Evolutionary conservation across 2,797 vertebrate genomes (phyloP).

Genomic region (Leucoraja ocellata): DNA sequence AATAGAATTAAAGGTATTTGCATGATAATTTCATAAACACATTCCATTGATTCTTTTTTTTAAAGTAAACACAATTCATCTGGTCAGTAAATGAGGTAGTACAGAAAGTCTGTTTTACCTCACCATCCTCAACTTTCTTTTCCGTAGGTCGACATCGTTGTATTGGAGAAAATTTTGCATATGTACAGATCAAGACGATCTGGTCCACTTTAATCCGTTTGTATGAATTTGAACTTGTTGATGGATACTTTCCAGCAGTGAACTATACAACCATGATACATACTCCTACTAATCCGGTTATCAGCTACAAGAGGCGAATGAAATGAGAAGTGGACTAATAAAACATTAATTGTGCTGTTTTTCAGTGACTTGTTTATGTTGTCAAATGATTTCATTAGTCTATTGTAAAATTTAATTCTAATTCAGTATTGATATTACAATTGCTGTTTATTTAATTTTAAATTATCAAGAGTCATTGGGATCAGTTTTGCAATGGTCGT

Average conservation of each 20-base stretch:
- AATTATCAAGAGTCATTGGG: no score
- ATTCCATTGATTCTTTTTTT: not conserved
- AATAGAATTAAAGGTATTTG: not conserved
- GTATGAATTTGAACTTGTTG: constrained; percentile 81
- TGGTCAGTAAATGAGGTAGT: not conserved
- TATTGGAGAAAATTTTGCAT: constrained; percentile 96
- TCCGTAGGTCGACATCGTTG: constrained; percentile 86
- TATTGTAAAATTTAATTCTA: not conserved
- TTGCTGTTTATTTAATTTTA: not conserved
- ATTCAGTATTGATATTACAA: not conserved
- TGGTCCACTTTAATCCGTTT: constrained; percentile 89
- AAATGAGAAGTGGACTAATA: constrained; percentile 50
- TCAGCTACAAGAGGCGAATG: constrained; percentile 75
- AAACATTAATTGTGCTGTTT: not conserved
- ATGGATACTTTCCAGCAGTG: constrained; percentile 83
- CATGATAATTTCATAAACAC: not conserved
- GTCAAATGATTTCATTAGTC: not conserved
- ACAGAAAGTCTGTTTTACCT: not conserved
- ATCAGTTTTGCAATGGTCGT: not conserved
- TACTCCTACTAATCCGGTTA: constrained; percentile 82
- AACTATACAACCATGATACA: constrained; percentile 98
- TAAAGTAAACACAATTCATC: not conserved
- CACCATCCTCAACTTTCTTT: not conserved
- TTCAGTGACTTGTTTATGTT: not conserved
- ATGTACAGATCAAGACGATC: constrained; percentile 94